Percentiles rank a stretch among this genome's conserved stretches.
These are phyloP conservation scores for Damaliscus lunatus DNA, from an alignment of 2,113 vertebrate genomes.

Conservation along the genomic window DNA sequence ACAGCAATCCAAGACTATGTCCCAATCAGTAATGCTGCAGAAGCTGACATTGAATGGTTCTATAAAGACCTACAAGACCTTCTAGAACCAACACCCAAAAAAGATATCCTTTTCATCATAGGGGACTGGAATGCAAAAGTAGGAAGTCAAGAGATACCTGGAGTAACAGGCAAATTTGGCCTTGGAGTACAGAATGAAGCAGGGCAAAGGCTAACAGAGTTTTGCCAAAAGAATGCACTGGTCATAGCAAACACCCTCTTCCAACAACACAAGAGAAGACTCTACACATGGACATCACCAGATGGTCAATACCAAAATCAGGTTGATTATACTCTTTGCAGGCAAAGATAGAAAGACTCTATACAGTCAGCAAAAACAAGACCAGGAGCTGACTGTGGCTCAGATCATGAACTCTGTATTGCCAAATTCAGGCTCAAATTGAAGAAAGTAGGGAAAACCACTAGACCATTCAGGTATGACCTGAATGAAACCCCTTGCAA, in stretches of 20 bases:
- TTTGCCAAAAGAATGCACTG: neutral
- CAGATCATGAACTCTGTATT: neutral
- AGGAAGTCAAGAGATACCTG: neutral
- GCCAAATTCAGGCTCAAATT: neutral
- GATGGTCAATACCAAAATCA: neutral
- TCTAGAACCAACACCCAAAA: neutral
- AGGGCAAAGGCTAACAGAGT: neutral
- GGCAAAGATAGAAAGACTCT: neutral
- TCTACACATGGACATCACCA: neutral
- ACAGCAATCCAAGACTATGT: neutral
- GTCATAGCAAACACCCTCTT: neutral
- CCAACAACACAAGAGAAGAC: neutral
- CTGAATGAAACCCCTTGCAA: neutral
- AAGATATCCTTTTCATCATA: neutral
- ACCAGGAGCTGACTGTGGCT: neutral
- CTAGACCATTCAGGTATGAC: neutral
- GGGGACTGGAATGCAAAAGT: neutral
- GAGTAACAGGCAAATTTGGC: neutral
- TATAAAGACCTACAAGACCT: neutral
- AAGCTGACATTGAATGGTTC: neutral
- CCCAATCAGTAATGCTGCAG: neutral
- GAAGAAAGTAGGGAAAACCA: neutral
- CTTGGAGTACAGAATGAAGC: neutral
- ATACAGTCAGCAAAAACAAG: neutral
- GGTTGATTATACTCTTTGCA: neutral